Percentiles rank a stretch among this genome's conserved stretches.
These are phyloP conservation scores for Phrynosoma platyrhinos DNA, from an alignment of 2,113 vertebrate genomes.

Conservation along the genomic window DNA sequence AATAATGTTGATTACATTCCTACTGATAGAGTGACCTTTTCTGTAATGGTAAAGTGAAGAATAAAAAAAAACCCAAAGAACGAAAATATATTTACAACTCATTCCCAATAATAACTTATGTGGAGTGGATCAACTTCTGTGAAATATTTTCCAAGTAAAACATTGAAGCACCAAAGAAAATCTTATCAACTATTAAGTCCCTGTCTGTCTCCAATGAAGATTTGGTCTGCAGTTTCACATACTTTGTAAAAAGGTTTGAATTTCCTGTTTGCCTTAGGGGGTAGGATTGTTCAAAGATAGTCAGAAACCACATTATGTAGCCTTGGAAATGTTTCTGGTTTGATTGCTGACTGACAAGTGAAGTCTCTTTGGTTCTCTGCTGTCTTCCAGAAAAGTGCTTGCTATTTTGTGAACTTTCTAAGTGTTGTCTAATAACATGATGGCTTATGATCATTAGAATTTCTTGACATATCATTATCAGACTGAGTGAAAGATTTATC, in stretches of 20 bases:
- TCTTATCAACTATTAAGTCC: neutral
- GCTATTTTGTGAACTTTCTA: neutral
- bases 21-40: too few relatives aligned
- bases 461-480: conserved; percentile 36
- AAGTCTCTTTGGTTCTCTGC: conserved; percentile 33
- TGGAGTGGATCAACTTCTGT: neutral
- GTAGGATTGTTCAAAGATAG: conserved; percentile 11
- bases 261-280: neutral
- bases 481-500: conserved; percentile 2
- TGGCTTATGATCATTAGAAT: conserved; percentile 32
- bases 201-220: neutral
- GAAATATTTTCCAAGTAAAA: conserved; percentile 22
- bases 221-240: neutral
- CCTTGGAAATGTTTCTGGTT: neutral
- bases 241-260: neutral
- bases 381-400: conserved; percentile 15
- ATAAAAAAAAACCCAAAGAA: conserved; percentile 10
- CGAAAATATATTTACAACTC: neutral
- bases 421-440: conserved; percentile 36
- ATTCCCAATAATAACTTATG: neutral
- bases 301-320: neutral
- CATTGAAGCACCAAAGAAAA: neutral
- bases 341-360: neutral
- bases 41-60: neutral
- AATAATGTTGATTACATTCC: too few relatives aligned